Percentiles rank a stretch among this genome's conserved stretches.
phyloP scores from a whole-genome alignment of 2,888 invertebrate genomes.

The Noctua fimbriata region DNA sequence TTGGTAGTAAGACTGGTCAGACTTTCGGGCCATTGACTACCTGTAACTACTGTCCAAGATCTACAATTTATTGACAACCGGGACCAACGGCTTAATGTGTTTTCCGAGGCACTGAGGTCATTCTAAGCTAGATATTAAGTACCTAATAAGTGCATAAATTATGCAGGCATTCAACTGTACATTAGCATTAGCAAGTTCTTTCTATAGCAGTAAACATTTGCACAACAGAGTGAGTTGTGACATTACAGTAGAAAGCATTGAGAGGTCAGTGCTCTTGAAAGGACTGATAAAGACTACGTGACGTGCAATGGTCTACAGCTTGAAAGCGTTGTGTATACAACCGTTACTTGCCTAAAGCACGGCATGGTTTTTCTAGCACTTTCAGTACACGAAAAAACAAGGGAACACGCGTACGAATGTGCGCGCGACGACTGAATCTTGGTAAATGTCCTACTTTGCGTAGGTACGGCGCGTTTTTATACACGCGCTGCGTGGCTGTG shows the following conservation, averaged over 20 bases:
- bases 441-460: no score
- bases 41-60: background rate
- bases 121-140: no score
- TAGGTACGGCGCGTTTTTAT: no score
- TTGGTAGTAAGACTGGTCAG: background rate
- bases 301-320: background rate
- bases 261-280: slow-evolving; percentile 8
- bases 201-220: background rate
- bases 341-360: background rate
- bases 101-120: no score
- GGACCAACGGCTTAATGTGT: no score
- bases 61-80: background rate
- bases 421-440: no score
- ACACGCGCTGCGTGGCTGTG: no score
- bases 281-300: slow-evolving; percentile 35
- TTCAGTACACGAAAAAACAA: no score
- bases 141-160: background rate
- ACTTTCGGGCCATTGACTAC: background rate
- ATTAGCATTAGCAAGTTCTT: slow-evolving; percentile 9
- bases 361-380: background rate
- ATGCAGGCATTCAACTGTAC: background rate
- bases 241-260: background rate
- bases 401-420: no score
- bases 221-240: slow-evolving; percentile 11
- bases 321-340: background rate